Conservation (phyloP, 1,140 invertebrate species). For the Aricia agestis region DNA sequence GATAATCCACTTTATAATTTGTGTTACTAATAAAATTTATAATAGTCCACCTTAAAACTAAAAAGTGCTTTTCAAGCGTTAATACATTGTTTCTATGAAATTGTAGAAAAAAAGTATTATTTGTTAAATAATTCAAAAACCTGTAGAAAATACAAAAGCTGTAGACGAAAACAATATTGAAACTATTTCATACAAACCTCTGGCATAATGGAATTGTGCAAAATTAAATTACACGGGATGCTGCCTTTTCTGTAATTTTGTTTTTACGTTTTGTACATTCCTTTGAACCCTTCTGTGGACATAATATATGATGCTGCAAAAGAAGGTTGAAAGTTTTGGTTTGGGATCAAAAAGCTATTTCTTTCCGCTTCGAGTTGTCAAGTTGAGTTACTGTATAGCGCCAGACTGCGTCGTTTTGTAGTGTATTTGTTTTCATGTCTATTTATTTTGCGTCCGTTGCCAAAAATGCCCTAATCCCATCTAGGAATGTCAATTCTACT, state of each 20-base stretch:
- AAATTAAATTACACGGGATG: background rate
- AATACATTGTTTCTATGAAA: no score
- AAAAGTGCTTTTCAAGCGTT: no score
- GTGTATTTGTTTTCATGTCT: background rate
- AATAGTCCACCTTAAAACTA: no score
- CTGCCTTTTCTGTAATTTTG: background rate
- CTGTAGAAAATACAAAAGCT: no score
- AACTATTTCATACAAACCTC: background rate
- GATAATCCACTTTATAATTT: no score
- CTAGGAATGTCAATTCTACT: background rate
- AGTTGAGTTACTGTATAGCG: constrained; percentile 40
- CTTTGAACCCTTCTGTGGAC: constrained; percentile 11
- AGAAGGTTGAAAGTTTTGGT: constrained; percentile 33
- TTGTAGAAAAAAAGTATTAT: no score
- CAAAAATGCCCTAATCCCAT: background rate
- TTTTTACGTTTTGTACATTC: constrained; percentile 6
- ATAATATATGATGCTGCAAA: constrained; percentile 4
- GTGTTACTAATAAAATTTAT: no score
- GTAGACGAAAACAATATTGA: background rate
- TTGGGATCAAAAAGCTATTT: constrained; percentile 52
- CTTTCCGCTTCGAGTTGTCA: constrained; percentile 48
- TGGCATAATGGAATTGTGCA: background rate
- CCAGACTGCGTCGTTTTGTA: background rate
- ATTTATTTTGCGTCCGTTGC: background rate
- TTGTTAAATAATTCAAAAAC: background rate